Evolutionary conservation across 2,113 vertebrate species (phyloP).

Genomic region (Vulpes ferrilata): DNA sequence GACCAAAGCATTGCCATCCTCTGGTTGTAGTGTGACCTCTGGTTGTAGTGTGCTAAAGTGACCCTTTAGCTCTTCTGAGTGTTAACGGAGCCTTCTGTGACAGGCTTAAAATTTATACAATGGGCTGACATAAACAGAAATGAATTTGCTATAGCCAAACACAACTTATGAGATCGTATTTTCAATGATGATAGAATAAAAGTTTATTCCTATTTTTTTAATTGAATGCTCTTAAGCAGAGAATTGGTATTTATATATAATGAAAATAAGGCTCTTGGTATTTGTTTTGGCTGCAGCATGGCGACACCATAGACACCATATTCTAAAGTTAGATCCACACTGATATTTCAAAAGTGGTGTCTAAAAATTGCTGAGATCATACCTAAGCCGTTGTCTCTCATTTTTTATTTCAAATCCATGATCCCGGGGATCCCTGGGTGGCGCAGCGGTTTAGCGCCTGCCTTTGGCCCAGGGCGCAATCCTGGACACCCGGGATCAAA

Average conservation of each 20-base stretch:
- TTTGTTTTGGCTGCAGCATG: not conserved
- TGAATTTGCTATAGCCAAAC: not conserved
- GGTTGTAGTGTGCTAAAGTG: not conserved
- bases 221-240: not conserved
- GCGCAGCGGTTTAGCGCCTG: too few species aligned
- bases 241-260: not conserved
- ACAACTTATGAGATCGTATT: not conserved
- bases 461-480: too few species aligned
- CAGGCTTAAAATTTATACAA: not conserved
- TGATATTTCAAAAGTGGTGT: not conserved
- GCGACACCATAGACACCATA: not conserved
- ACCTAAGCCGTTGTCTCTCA: not conserved
- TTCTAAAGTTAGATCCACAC: not conserved
- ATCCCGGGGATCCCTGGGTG: too few species aligned
- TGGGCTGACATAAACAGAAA: slow-evolving; percentile 29
- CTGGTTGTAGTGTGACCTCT: not conserved
- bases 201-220: not conserved
- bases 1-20: not conserved
- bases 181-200: not conserved
- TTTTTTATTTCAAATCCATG: not conserved
- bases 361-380: not conserved
- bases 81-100: not conserved
- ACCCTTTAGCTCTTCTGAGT: not conserved
- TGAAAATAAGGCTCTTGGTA: not conserved
- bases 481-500: too few species aligned